These are phyloP conservation scores for Propsilocerus akamusi DNA, from an alignment of 1,140 invertebrate genomes.

Conservation along the genomic window DNA sequence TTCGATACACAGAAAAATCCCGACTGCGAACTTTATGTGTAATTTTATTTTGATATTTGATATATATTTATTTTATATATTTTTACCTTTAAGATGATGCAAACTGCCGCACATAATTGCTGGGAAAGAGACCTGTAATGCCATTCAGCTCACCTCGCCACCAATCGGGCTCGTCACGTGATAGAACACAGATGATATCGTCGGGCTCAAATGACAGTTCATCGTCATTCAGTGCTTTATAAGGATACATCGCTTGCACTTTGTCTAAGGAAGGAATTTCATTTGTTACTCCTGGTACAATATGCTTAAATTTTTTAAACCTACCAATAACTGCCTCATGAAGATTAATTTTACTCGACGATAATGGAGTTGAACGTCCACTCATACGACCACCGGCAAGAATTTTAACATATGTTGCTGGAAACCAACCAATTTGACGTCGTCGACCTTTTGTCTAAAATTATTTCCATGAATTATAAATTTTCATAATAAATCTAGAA, in stretches of 20 bases:
- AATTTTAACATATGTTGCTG: constrained; percentile 89
- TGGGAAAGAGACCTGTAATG: constrained; percentile 72
- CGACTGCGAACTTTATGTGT: too few species aligned
- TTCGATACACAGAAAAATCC: too few species aligned
- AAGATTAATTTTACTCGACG: constrained; percentile 26
- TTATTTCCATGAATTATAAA: constrained; percentile 24
- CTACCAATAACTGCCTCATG: constrained; percentile 29
- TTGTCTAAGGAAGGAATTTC: constrained; percentile 36
- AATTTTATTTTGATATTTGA: too few species aligned
- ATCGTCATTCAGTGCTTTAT: constrained; percentile 82
- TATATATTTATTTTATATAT: neutral
- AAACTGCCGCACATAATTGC: constrained; percentile 59
- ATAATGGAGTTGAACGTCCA: constrained; percentile 50
- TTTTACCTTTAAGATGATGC: constrained; percentile 25
- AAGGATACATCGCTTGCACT: constrained; percentile 83
- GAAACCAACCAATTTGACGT: constrained; percentile 92
- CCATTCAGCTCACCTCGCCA: constrained; percentile 88
- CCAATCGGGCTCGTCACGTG: constrained; percentile 86
- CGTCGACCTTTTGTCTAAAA: constrained; percentile 65
- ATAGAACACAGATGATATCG: constrained; percentile 79
- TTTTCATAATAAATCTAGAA: constrained; percentile 1
- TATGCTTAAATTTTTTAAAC: neutral
- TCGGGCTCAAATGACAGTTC: constrained; percentile 88
- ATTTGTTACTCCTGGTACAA: neutral
- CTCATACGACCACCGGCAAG: constrained; percentile 43